Evolutionary conservation across 2,113 vertebrate genomes (phyloP).

Genomic region (Apodemus speciosus): DNA sequence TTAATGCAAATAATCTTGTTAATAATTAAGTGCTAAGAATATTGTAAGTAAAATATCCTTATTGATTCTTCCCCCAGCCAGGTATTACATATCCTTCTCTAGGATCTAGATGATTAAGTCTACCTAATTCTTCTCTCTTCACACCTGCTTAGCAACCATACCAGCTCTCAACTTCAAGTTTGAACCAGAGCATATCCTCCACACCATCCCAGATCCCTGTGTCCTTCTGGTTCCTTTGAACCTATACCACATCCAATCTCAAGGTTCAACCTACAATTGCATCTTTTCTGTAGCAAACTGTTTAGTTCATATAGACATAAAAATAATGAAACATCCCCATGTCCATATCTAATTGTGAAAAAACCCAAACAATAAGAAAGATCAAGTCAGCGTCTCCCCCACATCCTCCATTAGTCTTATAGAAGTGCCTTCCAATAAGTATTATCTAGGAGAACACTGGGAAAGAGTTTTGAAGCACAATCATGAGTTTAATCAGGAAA

Average conservation of each 20-base stretch:
- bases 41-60: background rate
- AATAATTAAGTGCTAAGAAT: background rate
- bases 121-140: background rate
- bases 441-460: no score
- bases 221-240: background rate
- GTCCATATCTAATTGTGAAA: background rate
- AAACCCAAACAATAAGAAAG: background rate
- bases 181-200: background rate
- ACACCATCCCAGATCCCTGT: rapidly evolving
- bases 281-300: background rate
- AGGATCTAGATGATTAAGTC: background rate
- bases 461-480: background rate
- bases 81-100: background rate
- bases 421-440: background rate
- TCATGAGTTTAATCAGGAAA: background rate
- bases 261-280: background rate
- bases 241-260: background rate
- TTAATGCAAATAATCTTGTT: background rate
- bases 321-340: background rate
- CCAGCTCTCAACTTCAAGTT: background rate
- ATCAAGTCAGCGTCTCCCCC: background rate
- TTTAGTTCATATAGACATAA: background rate
- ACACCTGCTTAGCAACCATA: no score
- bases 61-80: background rate
- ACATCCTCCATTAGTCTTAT: background rate